phyloP scores from a whole-genome alignment of 1,140 invertebrate species.

The Asbolus verrucosus region DNA sequence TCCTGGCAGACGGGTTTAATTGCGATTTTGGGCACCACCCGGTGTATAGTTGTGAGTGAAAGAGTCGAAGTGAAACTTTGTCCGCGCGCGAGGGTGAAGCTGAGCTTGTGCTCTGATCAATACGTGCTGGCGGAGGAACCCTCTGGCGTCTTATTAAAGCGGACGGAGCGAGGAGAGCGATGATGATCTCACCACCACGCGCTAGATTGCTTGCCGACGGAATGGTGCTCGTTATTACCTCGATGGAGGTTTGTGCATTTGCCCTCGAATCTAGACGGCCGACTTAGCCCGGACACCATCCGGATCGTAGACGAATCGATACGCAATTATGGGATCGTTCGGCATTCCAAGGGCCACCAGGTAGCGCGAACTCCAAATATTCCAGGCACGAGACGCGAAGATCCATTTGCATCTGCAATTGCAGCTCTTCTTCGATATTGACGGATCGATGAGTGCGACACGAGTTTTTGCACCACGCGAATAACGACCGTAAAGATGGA shows the following conservation, averaged over 20 bases:
- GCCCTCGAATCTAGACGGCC: too few relatives aligned
- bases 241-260: constrained; percentile 40
- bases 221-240: constrained; percentile 50
- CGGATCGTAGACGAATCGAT: constrained; percentile 53
- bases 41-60: constrained; percentile 10
- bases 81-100: constrained; percentile 48
- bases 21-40: too few relatives aligned
- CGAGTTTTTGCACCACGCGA: too few relatives aligned
- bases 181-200: constrained; percentile 51
- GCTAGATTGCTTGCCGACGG: constrained; percentile 51
- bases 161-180: constrained; percentile 49
- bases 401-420: constrained; percentile 28
- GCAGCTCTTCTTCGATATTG: too few relatives aligned
- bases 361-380: constrained; percentile 14
- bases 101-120: constrained; percentile 38
- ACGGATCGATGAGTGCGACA: too few relatives aligned
- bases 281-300: constrained; percentile 3
- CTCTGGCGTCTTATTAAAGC: constrained; percentile 56
- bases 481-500: too few relatives aligned
- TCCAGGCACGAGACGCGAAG: constrained; percentile 21
- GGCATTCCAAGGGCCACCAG: constrained; percentile 21
- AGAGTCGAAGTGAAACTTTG: constrained; percentile 48
- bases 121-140: constrained; percentile 49
- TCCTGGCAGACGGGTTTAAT: too few relatives aligned
- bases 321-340: constrained; percentile 52